Evolutionary conservation across 2,797 vertebrate genomes (phyloP).

Genomic region (Fringilla coelebs): DNA sequence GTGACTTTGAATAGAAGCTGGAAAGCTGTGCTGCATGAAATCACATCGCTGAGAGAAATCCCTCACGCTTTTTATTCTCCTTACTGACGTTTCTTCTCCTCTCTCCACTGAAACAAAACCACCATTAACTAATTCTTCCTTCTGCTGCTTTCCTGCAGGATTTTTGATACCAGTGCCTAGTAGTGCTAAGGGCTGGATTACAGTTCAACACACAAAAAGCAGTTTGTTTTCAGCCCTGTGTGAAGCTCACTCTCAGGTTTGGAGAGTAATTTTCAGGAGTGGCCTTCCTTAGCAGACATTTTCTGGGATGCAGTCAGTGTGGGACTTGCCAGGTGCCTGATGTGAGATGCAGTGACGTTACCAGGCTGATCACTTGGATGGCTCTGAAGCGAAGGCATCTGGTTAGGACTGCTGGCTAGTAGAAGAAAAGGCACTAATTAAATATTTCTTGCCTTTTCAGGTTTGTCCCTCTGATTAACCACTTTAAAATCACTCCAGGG

Average conservation of each 20-base stretch:
- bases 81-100: neutral
- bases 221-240: neutral
- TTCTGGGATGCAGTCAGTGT: neutral
- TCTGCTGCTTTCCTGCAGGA: neutral
- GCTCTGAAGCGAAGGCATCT: slow-evolving; percentile 17
- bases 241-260: neutral
- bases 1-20: slow-evolving; percentile 22
- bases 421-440: slow-evolving; percentile 33
- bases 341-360: neutral
- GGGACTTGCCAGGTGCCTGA: slow-evolving; percentile 31
- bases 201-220: neutral
- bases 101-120: neutral
- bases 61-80: neutral
- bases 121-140: neutral
- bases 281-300: slow-evolving; percentile 38
- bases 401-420: slow-evolving; percentile 12
- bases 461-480: slow-evolving; percentile 33
- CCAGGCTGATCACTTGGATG: neutral
- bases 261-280: slow-evolving; percentile 5
- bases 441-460: slow-evolving; percentile 40
- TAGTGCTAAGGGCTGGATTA: neutral
- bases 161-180: neutral
- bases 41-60: neutral
- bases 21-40: slow-evolving; percentile 28
- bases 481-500: neutral